Conservation (phyloP, 2,888 invertebrate species). For the Cataglyphis rosenhaueri region DNA sequence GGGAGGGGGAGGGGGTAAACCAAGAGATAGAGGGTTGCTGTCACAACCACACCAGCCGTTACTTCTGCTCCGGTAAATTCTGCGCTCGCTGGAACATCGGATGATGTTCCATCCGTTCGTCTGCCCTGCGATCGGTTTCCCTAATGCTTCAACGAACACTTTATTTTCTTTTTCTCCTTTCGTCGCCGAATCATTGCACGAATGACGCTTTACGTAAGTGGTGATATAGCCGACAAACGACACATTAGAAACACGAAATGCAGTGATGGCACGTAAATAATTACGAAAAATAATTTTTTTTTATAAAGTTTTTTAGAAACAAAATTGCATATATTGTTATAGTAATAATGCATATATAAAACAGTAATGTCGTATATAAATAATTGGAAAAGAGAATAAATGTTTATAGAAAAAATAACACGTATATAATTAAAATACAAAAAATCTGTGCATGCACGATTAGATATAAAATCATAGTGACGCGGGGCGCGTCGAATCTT, state of each 20-base stretch:
- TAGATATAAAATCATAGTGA: slow-evolving; percentile 4
- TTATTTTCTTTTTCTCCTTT: slow-evolving; percentile 69
- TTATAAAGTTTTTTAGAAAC: background rate
- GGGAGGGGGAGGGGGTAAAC: slow-evolving; percentile 81
- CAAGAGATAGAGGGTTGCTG: slow-evolving; percentile 75
- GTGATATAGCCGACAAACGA: background rate
- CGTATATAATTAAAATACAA: background rate
- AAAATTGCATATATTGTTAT: background rate
- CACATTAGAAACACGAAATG: background rate
- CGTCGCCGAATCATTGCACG: slow-evolving; percentile 29
- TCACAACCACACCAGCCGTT: slow-evolving; percentile 79
- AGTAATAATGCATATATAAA: background rate
- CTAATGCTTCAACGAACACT: slow-evolving; percentile 78
- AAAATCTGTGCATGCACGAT: background rate
- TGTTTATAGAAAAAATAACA: background rate
- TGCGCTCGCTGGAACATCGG: slow-evolving; percentile 75
- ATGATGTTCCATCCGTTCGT: slow-evolving; percentile 79
- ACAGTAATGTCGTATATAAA: background rate
- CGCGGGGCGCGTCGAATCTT: background rate
- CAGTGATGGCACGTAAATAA: background rate
- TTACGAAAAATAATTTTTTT: background rate
- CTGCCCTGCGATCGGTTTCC: slow-evolving; percentile 76
- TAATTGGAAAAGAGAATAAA: background rate
- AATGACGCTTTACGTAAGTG: slow-evolving; percentile 39
- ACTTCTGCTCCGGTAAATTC: slow-evolving; percentile 79